A percentile compares a stretch with the other conserved stretches of the same genome.
phyloP scores from a whole-genome alignment of 2,113 vertebrate genomes.

The Budorcas taxicolor region DNA sequence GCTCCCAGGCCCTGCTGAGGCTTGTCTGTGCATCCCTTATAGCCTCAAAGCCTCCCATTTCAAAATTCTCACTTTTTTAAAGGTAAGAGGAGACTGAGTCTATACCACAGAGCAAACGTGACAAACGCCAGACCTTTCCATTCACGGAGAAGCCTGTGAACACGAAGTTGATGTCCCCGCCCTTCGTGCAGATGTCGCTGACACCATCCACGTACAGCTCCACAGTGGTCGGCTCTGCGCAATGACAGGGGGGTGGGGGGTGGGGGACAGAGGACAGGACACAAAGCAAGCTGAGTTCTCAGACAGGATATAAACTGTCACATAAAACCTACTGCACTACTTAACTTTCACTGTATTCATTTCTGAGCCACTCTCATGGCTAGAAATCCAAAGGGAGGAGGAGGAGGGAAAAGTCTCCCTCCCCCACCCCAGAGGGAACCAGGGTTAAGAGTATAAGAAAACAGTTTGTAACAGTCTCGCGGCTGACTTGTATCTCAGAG shows the following conservation, averaged over 20 bases:
- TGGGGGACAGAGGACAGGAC: fast-evolving
- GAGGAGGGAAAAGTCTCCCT: background rate
- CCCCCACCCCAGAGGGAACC: background rate
- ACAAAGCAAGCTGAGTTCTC: background rate
- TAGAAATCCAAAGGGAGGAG: background rate
- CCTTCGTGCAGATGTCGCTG: constrained; percentile 95
- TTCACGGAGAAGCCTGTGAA: constrained; percentile 97
- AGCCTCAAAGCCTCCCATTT: background rate
- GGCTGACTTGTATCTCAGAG: background rate
- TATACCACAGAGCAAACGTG: fast-evolving
- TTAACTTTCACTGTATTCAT: background rate
- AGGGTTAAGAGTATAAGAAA: background rate
- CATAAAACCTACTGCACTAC: background rate
- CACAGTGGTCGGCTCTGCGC: constrained; percentile 91
- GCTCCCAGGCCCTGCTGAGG: background rate
- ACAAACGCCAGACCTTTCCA: constrained; percentile 83
- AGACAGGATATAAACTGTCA: background rate
- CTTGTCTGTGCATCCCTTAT: background rate
- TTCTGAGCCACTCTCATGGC: background rate
- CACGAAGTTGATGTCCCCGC: constrained; percentile 97
- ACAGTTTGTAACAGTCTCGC: too few relatives aligned
- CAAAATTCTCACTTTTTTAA: background rate
- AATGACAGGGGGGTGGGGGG: background rate
- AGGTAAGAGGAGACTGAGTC: background rate
- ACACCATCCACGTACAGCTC: constrained; percentile 95